Evolutionary conservation across 2,888 invertebrate species (phyloP), one percentile per base, ranked within the genome.

Genomic region (Mystacides longicornis): DNA sequence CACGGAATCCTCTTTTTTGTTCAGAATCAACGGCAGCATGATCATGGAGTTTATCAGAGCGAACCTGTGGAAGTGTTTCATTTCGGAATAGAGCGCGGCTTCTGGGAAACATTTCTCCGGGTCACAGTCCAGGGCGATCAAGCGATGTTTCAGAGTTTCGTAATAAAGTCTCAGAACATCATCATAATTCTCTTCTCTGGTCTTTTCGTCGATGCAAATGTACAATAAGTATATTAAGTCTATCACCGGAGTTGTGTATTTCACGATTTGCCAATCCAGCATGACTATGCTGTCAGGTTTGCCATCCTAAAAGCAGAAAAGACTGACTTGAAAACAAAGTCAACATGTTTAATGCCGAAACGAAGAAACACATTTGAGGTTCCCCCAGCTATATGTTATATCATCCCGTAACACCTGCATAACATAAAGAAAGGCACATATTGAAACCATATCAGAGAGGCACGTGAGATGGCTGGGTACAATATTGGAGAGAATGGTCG

Each of bases 211-310:
- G 18, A 51, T 55, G 33, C 51, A 31, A 18, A 23, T 23, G 20
- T 19, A 55, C 9, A 55, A 7, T n/a, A 52, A 2, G 23, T 55
- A 55, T 3, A 45, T n/a, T 1, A 55, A 22, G 37, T 55, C 55
- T 22, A 20, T 23, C 3, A 51, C 23, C 5, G 54, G 54, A 14
- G 58, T 51, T 2, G 56, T 21, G 4, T 42, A 47, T 19, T 42
- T 49, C 9, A 45, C n/a, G 5, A 51, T 33, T 47, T 58, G 58
- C 58, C 58, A 58, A 21, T 58, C 58, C 11, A 58, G n/a, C 14
- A 56, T 48, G 9, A 45, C 27, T 56, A 58, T 37, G 4, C 51
- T 37, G 3, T 49, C 31, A 4, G 51, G 47, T 22, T 51, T 49
- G 21, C 49, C 53, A 16, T 56, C 51, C 58, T 58, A 37, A 37